Base-by-base conservation (phyloP, 1,140 invertebrate species). In the Daktulosphaira vitifoliae region DNA sequence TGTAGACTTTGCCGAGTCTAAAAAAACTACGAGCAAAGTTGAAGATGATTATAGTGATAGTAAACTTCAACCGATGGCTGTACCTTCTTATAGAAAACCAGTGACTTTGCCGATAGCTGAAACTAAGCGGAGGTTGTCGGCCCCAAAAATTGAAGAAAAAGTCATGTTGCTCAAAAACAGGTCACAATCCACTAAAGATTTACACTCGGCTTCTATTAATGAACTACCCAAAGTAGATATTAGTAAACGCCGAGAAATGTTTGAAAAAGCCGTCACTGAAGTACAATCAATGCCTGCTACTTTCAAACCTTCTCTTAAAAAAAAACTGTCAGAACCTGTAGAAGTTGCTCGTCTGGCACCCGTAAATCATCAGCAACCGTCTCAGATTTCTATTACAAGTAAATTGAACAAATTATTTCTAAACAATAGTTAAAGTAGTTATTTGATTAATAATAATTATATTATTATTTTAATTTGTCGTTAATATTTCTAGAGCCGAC, bases 161-260 rank as follows among this genome's bases (percentile, higher is more conserved):
- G 70, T 80, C 22, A 75, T 75, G 18, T 76, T 78, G 42, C 76
- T 80, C 23, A 59, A 66, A 16, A 66, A 37, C 15, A 22, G 65
- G 11, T 66, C 65, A 15, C 51, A 46, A 15, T 54, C 51, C 18
- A 54, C 38, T 1, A 66, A 33, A 42, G 65, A 66, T 44, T 38
- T 66, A 25, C 22, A 62, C 56, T 2, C 38, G 2, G 52, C 42
- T 6, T 7, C 25, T 2, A 3, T 11, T 7, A 13, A n/a, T n/a
- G 65, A 67, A 25, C 44, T 86, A 44, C 84, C 85, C 7, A 90
- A 90, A 76, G 84, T 91, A 6, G 84, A 91, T 72, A 85, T 92
- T 67, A 80, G 83, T 50, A 88, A 90, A 74, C 78, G 88, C 69
- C 83, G 87, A 68, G 86, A 89, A 73, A 81, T 91, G 46, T 91